These are phyloP conservation scores for Folsomia candida DNA, from an alignment of 2,888 invertebrate genomes.

Conservation along the genomic window DNA sequence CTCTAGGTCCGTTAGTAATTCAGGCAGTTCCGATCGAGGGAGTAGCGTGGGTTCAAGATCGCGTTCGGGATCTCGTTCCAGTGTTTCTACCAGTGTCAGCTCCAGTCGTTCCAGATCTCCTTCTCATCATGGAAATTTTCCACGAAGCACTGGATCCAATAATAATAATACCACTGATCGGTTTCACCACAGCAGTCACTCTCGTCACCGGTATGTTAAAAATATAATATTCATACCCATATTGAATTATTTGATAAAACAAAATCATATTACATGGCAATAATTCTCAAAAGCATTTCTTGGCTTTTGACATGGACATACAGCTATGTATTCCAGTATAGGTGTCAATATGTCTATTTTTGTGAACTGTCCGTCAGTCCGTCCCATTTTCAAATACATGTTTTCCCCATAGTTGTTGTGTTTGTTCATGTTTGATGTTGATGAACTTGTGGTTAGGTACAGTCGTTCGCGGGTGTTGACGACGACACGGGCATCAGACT, in stretches of 20 bases:
- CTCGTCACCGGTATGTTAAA: slow-evolving; percentile 49
- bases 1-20: slow-evolving; percentile 50
- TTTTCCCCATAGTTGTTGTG: slow-evolving; percentile 1
- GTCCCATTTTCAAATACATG: too few relatives aligned
- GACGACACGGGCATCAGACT: slow-evolving; percentile 50
- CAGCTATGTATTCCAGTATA: too few relatives aligned
- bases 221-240: too few relatives aligned
- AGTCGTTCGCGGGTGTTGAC: slow-evolving; percentile 50
- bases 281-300: too few relatives aligned
- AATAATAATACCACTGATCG: slow-evolving; percentile 44
- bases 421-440: slow-evolving; percentile 25
- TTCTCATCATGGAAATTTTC: slow-evolving; percentile 46
- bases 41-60: slow-evolving; percentile 55
- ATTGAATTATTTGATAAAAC: too few relatives aligned
- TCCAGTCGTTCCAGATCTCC: slow-evolving; percentile 55
- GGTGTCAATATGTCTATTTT: too few relatives aligned
- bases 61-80: slow-evolving; percentile 55
- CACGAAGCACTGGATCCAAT: slow-evolving; percentile 37
- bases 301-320: too few relatives aligned
- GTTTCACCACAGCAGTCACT: slow-evolving; percentile 50
- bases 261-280: too few relatives aligned
- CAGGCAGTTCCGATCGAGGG: slow-evolving; percentile 53
- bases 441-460: slow-evolving; percentile 46
- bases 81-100: slow-evolving; percentile 62
- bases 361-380: neutral